Evolutionary conservation across 2,113 vertebrate species (phyloP), one percentile per base, ranked within the genome.

Genomic region (Gavia stellata): DNA sequence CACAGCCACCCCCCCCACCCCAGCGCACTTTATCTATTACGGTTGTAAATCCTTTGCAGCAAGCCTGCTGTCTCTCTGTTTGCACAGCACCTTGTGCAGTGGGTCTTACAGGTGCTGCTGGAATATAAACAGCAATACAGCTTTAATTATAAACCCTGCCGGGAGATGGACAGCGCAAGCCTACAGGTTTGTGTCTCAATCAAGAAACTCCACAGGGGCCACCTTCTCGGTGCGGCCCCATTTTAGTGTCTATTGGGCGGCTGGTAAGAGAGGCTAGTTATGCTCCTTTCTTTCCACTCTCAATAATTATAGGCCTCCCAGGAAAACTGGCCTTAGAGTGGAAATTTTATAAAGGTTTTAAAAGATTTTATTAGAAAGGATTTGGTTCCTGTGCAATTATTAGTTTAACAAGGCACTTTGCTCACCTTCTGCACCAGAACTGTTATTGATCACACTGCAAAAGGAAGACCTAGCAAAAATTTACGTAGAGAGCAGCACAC

Each of bases 301-400:
- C 79, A 52, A 18, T 93, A 95, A 96, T 96, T 94, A 94, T 42
- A 93, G 82, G 85, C 94, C 92, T 96, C 95, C 29, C 80, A 94
- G 94, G 97, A 96, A 88, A 93, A 90, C 47, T 53, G 65, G 93
- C 49, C 92, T 81, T 23, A 16, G 21, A 92, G 74, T 78, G 55
- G 90, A 94, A 88, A 92, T 96, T 92, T 94, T 84, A 88, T 81
- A 94, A 81, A 95, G 85, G 88, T 84, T 96, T 96, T 74, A 88
- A 86, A 92, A 96, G 93, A 90, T 90, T 95, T 95, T 96, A 95
- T 95, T 92, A 71, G 89, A 67, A 91, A 77, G 62, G 81, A 93
- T 96, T 96, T 96, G 85, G 90, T 59, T 96, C 61, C 92, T 53
- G 53, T 79, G 82, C 85, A 96, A 88, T 96, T 93, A 97, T 96